These are phyloP conservation scores for Allacma fusca DNA, from an alignment of 2,888 invertebrate genomes.

Conservation along the genomic window DNA sequence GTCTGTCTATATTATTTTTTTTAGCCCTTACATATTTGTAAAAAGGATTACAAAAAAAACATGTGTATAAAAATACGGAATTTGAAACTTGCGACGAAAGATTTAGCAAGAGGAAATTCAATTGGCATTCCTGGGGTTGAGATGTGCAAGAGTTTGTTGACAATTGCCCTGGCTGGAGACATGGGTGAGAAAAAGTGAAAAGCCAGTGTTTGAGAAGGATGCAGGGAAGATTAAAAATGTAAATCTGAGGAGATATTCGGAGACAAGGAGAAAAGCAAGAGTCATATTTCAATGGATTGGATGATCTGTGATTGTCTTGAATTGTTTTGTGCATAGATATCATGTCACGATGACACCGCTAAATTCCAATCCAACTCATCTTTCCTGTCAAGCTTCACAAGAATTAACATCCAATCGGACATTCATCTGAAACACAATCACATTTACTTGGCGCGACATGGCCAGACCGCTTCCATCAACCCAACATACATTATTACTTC, in stretches of 20 bases:
- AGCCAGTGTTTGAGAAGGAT: background rate
- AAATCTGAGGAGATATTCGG: background rate
- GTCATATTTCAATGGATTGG: conserved; percentile 25
- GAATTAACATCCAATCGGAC: conserved; percentile 35
- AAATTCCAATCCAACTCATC: conserved; percentile 29
- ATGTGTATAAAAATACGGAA: too few relatives aligned
- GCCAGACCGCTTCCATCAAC: conserved; percentile 24
- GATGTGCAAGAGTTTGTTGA: background rate
- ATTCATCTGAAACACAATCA: conserved; percentile 36
- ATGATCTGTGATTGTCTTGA: conserved; percentile 3
- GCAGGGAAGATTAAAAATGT: background rate
- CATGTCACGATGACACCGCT: conserved; percentile 23
- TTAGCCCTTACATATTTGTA: too few relatives aligned
- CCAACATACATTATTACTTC: conserved; percentile 19
- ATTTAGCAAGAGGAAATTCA: background rate
- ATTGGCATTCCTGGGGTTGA: background rate
- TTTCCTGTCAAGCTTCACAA: conserved; percentile 5
- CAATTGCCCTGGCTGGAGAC: conserved; percentile 8
- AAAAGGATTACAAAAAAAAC: too few relatives aligned
- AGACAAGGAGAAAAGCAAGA: conserved; percentile 18
- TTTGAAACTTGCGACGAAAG: too few relatives aligned
- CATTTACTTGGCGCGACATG: conserved; percentile 23
- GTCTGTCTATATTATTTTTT: too few relatives aligned
- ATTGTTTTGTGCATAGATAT: conserved; percentile 16
- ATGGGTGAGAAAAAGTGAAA: background rate